Conservation (phyloP, 37 sponge, comb jelly and placozoan genomes). For the Spongia lamella region DNA sequence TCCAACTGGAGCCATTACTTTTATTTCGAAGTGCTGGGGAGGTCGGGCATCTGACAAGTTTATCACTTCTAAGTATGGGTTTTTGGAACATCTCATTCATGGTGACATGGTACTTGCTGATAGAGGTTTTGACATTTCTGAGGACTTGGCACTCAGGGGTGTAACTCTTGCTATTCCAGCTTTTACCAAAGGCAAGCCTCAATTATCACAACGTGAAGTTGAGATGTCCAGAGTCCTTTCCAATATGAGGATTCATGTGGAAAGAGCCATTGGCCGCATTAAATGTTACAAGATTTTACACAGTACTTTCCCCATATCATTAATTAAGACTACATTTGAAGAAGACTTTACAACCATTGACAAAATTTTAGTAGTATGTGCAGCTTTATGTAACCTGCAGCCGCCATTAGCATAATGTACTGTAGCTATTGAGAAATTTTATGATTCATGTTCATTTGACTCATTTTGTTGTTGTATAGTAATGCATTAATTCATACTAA, state of each 20-base stretch:
- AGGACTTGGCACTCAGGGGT: slow-evolving; percentile 35
- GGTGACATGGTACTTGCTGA: slow-evolving; percentile 52
- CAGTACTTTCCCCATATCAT: neutral
- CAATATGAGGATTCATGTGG: slow-evolving; percentile 49
- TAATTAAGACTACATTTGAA: slow-evolving; percentile 12
- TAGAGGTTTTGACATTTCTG: slow-evolving; percentile 47
- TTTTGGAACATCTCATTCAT: no score
- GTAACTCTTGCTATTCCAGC: slow-evolving; percentile 44
- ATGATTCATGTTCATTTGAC: neutral
- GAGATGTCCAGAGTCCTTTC: slow-evolving; percentile 26
- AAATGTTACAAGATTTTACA: slow-evolving; percentile 45
- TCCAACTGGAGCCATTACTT: no score
- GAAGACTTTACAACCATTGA: slow-evolving; percentile 16
- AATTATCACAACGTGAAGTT: slow-evolving; percentile 31
- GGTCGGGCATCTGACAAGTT: no score
- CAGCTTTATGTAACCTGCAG: slow-evolving; percentile 7
- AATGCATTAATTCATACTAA: no score
- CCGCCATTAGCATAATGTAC: neutral
- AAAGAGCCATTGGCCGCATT: slow-evolving; percentile 41
- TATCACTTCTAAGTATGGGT: no score
- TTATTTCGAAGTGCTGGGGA: no score
- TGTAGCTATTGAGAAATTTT: neutral
- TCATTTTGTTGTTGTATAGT: no score
- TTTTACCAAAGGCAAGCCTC: neutral
- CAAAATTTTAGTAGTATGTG: slow-evolving; percentile 39